Percentiles rank a stretch among this genome's conserved stretches.
phyloP scores from a whole-genome alignment of 2,797 vertebrate species.

The Lagorchestes hirsutus region DNA sequence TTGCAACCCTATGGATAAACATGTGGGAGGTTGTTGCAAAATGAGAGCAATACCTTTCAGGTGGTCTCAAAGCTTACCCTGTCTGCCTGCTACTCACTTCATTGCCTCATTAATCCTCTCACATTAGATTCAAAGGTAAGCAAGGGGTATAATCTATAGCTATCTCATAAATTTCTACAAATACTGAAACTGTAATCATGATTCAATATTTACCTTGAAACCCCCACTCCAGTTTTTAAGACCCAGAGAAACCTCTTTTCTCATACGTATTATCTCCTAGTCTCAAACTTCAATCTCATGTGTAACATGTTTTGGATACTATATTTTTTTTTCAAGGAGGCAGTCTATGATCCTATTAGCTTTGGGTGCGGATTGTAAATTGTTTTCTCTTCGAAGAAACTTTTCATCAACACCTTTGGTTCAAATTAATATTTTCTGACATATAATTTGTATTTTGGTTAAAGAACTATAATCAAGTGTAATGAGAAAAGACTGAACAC shows the following conservation, averaged over 20 bases:
- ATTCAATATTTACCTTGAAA: background rate
- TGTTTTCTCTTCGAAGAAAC: background rate
- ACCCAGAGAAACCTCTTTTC: background rate
- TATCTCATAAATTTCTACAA: background rate
- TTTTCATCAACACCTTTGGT: slow-evolving; percentile 13
- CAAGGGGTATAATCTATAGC: background rate
- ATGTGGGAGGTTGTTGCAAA: background rate
- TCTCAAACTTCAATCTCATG: background rate
- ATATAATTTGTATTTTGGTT: background rate
- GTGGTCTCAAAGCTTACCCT: background rate
- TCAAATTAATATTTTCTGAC: background rate
- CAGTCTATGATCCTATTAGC: background rate
- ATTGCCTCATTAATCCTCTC: background rate
- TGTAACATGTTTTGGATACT: background rate
- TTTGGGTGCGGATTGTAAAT: background rate
- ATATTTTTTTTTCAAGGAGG: background rate
- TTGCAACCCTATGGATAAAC: background rate
- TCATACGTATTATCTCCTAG: background rate
- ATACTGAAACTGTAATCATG: background rate
- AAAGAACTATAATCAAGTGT: background rate
- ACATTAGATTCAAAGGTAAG: background rate
- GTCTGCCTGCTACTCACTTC: background rate
- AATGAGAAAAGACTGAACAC: background rate
- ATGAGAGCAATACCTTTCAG: background rate
- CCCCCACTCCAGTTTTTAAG: background rate